Percentiles rank a stretch among this genome's conserved stretches.
phyloP scores from a whole-genome alignment of 2,888 invertebrate species.

The Volucella inanis region DNA sequence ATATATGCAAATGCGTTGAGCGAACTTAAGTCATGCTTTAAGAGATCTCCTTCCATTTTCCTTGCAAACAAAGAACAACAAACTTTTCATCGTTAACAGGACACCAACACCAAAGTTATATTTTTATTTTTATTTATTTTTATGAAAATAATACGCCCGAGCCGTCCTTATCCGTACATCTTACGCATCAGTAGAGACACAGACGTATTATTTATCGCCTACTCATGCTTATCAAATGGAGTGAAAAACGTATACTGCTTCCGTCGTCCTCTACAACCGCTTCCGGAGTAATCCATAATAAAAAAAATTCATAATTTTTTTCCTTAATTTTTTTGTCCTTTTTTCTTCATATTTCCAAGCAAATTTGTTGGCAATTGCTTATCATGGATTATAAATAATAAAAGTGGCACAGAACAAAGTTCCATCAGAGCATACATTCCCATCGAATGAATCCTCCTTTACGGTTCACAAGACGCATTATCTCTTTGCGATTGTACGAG shows the following conservation, averaged over 20 bases:
- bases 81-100: conserved; percentile 17
- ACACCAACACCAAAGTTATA: conserved; percentile 3
- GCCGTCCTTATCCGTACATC: not conserved
- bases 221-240: not conserved
- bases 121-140: not conserved
- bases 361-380: conserved; percentile 55
- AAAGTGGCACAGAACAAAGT: conserved; percentile 20
- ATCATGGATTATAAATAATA: conserved; percentile 53
- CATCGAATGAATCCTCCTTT: not conserved
- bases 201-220: conserved; percentile 33
- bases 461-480: conserved; percentile 1
- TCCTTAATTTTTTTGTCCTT: conserved; percentile 18
- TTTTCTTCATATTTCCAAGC: conserved; percentile 4
- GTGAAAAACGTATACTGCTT: conserved; percentile 4
- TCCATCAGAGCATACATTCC: not conserved
- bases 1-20: not conserved
- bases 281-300: conserved; percentile 23
- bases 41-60: not conserved
- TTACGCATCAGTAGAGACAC: conserved; percentile 1
- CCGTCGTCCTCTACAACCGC: not conserved
- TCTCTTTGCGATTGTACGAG: not conserved
- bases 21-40: conserved; percentile 9
- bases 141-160: not conserved
- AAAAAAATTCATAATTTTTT: conserved; percentile 45
- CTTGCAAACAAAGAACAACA: not conserved